Percentiles rank a stretch among this genome's conserved stretches.
Evolutionary conservation across 2,888 invertebrate genomes (phyloP).

Genomic region (Villa cingulata): DNA sequence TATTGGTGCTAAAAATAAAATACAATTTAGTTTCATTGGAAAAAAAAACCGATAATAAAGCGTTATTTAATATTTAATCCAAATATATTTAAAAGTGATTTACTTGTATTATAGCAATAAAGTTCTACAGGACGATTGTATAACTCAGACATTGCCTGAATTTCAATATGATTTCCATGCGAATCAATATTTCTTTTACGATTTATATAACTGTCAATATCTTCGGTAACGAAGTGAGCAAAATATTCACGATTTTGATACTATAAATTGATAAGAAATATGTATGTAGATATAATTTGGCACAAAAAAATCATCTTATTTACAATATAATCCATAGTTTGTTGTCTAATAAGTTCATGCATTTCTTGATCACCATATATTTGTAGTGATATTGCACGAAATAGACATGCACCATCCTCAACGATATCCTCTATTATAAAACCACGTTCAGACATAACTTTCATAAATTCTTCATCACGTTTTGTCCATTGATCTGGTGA

Average conservation of each 20-base stretch:
- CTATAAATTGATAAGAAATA: slow-evolving; percentile 33
- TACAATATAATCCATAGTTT: slow-evolving; percentile 85
- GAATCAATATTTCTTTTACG: slow-evolving; percentile 65
- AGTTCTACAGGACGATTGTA: slow-evolving; percentile 79
- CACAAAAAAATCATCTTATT: slow-evolving; percentile 23
- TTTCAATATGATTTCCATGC: slow-evolving; percentile 84
- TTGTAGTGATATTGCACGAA: slow-evolving; percentile 78
- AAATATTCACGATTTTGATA: slow-evolving; percentile 75
- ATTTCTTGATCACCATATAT: slow-evolving; percentile 84
- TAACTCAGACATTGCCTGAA: slow-evolving; percentile 81
- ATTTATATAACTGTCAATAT: slow-evolving; percentile 68
- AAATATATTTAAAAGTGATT: too few relatives aligned
- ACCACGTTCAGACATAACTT: slow-evolving; percentile 54
- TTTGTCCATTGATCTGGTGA: slow-evolving; percentile 46
- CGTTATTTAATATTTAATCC: neutral
- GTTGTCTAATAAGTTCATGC: slow-evolving; percentile 65
- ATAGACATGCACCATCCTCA: slow-evolving; percentile 80
- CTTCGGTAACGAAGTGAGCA: slow-evolving; percentile 78
- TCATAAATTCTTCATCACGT: slow-evolving; percentile 55
- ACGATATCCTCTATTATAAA: slow-evolving; percentile 68
- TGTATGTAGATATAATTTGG: neutral
- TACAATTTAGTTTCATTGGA: neutral
- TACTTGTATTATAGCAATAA: slow-evolving; percentile 40
- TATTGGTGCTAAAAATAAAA: slow-evolving; percentile 52
- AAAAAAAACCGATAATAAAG: neutral